These are phyloP conservation scores for Rhagoletis pomonella DNA, from an alignment of 1,140 invertebrate species.

Conservation along the genomic window DNA sequence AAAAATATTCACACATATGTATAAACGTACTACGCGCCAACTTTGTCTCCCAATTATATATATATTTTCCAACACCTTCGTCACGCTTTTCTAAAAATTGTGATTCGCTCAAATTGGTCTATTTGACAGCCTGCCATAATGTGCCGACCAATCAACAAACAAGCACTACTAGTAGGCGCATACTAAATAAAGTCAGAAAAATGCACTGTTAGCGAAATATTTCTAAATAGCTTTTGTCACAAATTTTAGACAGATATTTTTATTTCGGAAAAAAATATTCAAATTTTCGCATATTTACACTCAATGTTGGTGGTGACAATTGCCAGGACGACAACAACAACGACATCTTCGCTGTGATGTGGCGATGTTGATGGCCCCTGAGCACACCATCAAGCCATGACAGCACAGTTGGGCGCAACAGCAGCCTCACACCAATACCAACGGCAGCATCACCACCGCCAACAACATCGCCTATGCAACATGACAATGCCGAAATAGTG, in stretches of 20 bases:
- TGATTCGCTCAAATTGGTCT: background rate
- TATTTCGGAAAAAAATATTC: constrained; percentile 21
- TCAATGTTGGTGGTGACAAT: constrained; percentile 44
- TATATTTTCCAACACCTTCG: background rate
- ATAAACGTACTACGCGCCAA: background rate
- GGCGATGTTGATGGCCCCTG: constrained; percentile 25
- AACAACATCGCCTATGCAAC: background rate
- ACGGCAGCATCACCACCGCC: background rate
- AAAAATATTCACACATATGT: too few relatives aligned
- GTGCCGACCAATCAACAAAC: background rate
- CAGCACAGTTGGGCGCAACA: background rate
- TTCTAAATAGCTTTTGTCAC: constrained; percentile 42
- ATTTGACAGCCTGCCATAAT: constrained; percentile 23
- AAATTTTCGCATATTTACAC: constrained; percentile 39
- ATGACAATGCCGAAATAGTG: background rate
- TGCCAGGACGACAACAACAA: background rate
- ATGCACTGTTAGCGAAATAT: background rate
- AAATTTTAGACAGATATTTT: background rate
- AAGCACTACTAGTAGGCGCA: background rate
- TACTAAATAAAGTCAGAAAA: background rate
- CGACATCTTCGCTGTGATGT: constrained; percentile 17
- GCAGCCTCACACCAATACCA: background rate
- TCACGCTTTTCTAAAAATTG: background rate
- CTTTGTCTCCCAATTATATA: background rate
- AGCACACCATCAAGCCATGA: background rate